Conservation (phyloP, 2,888 invertebrate genomes). For the Encarsia formosa region DNA sequence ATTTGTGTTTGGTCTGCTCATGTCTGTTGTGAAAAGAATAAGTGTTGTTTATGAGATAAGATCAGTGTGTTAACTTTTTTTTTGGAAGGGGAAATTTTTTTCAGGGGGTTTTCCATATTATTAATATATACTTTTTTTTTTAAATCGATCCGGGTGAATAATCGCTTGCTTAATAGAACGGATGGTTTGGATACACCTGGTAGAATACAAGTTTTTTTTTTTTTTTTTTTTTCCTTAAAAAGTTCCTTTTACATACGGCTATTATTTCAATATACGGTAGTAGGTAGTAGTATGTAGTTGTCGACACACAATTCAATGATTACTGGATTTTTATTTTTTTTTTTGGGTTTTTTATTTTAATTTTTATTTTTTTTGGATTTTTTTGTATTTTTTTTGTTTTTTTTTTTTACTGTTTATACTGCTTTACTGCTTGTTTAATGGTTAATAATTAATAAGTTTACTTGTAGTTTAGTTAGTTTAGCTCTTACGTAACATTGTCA, state of each 20-base stretch:
- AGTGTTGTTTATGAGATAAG: too few species aligned
- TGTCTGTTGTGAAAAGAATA: too few species aligned
- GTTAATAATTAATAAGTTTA: slow-evolving; percentile 52
- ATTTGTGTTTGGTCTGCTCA: too few species aligned
- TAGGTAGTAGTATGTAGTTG: slow-evolving; percentile 53
- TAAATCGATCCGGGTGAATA: slow-evolving; percentile 23
- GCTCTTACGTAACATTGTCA: slow-evolving; percentile 49
- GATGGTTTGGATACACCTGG: slow-evolving; percentile 51
- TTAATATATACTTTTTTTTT: slow-evolving; percentile 29
- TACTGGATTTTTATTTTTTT: slow-evolving; percentile 46
- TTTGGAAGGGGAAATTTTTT: slow-evolving; percentile 25
- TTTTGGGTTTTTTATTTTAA: too few species aligned
- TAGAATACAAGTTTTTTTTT: slow-evolving; percentile 50
- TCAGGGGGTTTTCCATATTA: slow-evolving; percentile 31
- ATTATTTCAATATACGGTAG: slow-evolving; percentile 52
- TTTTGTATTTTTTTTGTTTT: slow-evolving; percentile 45
- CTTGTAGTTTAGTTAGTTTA: slow-evolving; percentile 51
- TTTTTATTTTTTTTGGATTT: too few species aligned
- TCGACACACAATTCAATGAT: slow-evolving; percentile 53
- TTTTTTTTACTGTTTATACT: slow-evolving; percentile 49
- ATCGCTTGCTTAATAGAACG: slow-evolving; percentile 51
- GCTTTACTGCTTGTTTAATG: slow-evolving; percentile 51
- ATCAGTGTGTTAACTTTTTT: slow-evolving; percentile 17
- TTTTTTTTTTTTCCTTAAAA: too few species aligned
- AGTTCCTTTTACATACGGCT: slow-evolving; percentile 52